These are phyloP conservation scores for Phenganax stokvisi DNA, from an alignment of 92 coral and sea anemone species.

Conservation along the genomic window DNA sequence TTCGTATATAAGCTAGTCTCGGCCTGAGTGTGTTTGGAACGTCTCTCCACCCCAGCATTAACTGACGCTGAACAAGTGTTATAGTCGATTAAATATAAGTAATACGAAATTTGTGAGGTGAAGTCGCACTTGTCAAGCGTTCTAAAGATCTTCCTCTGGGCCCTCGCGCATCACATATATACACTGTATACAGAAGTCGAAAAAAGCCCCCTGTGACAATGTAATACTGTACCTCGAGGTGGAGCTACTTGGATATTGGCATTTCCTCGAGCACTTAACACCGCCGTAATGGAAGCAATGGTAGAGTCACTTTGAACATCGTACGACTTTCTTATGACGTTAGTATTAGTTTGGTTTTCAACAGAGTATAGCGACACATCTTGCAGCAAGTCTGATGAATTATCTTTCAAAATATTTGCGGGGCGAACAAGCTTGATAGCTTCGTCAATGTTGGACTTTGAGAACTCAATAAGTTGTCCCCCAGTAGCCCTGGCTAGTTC, in stretches of 20 bases:
- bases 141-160: too few relatives aligned
- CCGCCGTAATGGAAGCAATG: conserved; percentile 15
- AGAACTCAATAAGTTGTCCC: conserved; percentile 44
- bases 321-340: conserved; percentile 13
- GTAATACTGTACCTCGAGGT: conserved; percentile 17
- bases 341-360: conserved; percentile 9
- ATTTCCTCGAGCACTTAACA: background rate
- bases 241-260: background rate
- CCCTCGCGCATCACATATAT: too few relatives aligned
- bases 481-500: conserved; percentile 56
- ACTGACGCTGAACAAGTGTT: too few relatives aligned
- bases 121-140: too few relatives aligned
- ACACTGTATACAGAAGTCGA: too few relatives aligned
- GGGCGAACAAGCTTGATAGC: conserved; percentile 53
- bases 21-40: too few relatives aligned
- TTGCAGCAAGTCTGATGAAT: conserved; percentile 18
- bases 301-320: conserved; percentile 41
- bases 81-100: too few relatives aligned
- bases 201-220: background rate
- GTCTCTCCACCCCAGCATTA: too few relatives aligned
- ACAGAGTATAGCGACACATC: conserved; percentile 40
- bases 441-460: conserved; percentile 35
- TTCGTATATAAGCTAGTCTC: too few relatives aligned
- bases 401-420: conserved; percentile 4
- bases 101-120: too few relatives aligned